These are phyloP conservation scores for Rhinolophus ferrumequinum DNA, from an alignment of 2,113 vertebrate genomes.

Conservation along the genomic window DNA sequence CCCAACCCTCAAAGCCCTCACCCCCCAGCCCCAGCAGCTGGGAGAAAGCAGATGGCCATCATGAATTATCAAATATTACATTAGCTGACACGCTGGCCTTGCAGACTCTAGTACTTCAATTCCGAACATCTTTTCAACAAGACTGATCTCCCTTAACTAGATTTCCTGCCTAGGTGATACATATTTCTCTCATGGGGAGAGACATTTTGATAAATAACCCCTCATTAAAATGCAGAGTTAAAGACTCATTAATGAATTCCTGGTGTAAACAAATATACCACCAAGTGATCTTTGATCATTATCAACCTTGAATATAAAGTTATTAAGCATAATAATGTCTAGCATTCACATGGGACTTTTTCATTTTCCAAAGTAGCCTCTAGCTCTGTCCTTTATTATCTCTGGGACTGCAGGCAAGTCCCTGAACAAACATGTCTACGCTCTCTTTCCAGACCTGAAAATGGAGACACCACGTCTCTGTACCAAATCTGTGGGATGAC, in stretches of 20 bases:
- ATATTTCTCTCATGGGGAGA: slow-evolving; percentile 44
- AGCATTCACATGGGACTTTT: neutral
- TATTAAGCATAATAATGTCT: slow-evolving; percentile 64
- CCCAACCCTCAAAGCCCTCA: fast-evolving
- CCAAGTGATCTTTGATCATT: slow-evolving; percentile 58
- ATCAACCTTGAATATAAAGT: slow-evolving; percentile 56
- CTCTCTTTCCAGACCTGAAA: neutral
- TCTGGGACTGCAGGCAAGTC: neutral
- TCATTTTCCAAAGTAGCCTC: slow-evolving; percentile 8
- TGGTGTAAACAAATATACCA: slow-evolving; percentile 57
- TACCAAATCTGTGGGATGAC: neutral
- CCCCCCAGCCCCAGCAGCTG: neutral
- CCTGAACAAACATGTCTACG: neutral
- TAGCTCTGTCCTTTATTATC: neutral
- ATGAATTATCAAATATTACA: slow-evolving; percentile 1
- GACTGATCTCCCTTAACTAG: slow-evolving; percentile 23
- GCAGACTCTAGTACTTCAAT: neutral
- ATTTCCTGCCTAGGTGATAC: slow-evolving; percentile 54
- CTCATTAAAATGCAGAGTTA: slow-evolving; percentile 67
- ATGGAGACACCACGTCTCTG: neutral
- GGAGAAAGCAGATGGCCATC: slow-evolving; percentile 39
- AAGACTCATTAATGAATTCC: slow-evolving; percentile 59
- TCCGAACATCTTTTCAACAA: slow-evolving; percentile 56
- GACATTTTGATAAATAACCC: slow-evolving; percentile 71
- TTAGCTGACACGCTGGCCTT: neutral